Evolutionary conservation across 2,113 vertebrate genomes (phyloP), one percentile per base, ranked within the genome.

Genomic region (Barbus barbus): DNA sequence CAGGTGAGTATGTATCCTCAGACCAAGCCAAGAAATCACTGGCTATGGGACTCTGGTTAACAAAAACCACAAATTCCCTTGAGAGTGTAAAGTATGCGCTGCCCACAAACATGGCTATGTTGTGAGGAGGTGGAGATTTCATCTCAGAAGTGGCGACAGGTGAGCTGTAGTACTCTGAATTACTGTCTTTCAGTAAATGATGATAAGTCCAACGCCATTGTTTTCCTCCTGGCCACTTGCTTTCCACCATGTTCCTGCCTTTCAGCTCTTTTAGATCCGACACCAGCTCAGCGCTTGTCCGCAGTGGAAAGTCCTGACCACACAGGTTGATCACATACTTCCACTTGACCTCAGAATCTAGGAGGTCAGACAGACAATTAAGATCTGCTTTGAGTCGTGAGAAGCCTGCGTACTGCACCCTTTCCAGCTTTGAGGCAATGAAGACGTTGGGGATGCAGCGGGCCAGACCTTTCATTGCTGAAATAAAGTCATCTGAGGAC

Each of bases 261-360:
- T 91, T 83, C 0, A 98, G 95, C 77, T 90, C 94, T 89, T 93
- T 96, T 82, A 98, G 88, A 87, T 97, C 96, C 26, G 86, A 14
- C 0, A 98, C 95, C 76, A 98, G 88, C 80, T 97, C 95, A 0
- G 92, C 94, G 90, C 96, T 98, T 36, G 97, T 95, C 83, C 88
- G 95, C 82, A 98, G 92, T 53, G 97, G 97, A 80, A 98, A 97
- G 90, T 98, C 97, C 89, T 98, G 97, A 61, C 97, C 97, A 77
- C 97, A 98, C 74, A 98, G 89, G 88, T 98, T 98, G 86, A 98
- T 96, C 81, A 92, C 95, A 0, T 97, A 98, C 76, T 92, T 96
- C 97, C 97, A 98, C 5, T 89, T 91, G 82, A 96, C 91, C 1
- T 90, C 85, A 33, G 95, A 96, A 8, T 38, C 89, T 24, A 97